Percentiles rank a stretch among this genome's conserved stretches.
phyloP scores from a whole-genome alignment of 2,113 vertebrate species.

The Orientallactaga bullata region DNA sequence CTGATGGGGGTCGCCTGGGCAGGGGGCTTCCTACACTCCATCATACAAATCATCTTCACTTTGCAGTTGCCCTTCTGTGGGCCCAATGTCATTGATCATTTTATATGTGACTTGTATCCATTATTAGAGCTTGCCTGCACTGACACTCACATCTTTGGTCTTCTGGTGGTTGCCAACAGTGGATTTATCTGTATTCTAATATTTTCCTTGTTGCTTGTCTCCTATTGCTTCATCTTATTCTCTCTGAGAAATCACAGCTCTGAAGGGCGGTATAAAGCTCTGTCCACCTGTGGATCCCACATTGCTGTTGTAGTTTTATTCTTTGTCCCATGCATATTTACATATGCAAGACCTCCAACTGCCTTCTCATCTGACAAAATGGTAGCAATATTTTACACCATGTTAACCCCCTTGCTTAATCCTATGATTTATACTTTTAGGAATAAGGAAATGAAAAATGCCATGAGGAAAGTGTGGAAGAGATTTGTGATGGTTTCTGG shows the following conservation, averaged over 20 bases:
- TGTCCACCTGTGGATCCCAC: slow-evolving; percentile 75
- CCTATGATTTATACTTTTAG: slow-evolving; percentile 77
- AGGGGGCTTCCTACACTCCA: slow-evolving; percentile 66
- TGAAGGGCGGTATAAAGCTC: slow-evolving; percentile 59
- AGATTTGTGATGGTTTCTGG: not conserved
- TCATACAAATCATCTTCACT: slow-evolving; percentile 61
- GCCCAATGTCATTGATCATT: slow-evolving; percentile 78
- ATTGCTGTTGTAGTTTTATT: slow-evolving; percentile 68
- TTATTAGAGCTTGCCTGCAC: slow-evolving; percentile 67
- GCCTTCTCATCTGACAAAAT: slow-evolving; percentile 62
- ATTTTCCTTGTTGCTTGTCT: slow-evolving; percentile 65
- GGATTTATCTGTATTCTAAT: slow-evolving; percentile 63
- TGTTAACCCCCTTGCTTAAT: slow-evolving; percentile 71
- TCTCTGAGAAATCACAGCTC: slow-evolving; percentile 42
- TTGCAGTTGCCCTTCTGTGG: slow-evolving; percentile 77
- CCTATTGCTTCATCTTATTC: slow-evolving; percentile 62
- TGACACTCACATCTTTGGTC: slow-evolving; percentile 21
- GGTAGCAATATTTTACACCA: slow-evolving; percentile 68
- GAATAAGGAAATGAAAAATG: slow-evolving; percentile 73
- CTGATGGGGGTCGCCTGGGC: slow-evolving; percentile 63
- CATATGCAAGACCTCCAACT: slow-evolving; percentile 41
- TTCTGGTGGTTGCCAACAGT: slow-evolving; percentile 73
- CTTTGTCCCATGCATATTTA: slow-evolving; percentile 57
- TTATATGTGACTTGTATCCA: slow-evolving; percentile 77
- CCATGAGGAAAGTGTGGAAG: slow-evolving; percentile 53